Evolutionary conservation across 2,113 vertebrate species (phyloP).

Genomic region (Paracanthobrama guichenoti): DNA sequence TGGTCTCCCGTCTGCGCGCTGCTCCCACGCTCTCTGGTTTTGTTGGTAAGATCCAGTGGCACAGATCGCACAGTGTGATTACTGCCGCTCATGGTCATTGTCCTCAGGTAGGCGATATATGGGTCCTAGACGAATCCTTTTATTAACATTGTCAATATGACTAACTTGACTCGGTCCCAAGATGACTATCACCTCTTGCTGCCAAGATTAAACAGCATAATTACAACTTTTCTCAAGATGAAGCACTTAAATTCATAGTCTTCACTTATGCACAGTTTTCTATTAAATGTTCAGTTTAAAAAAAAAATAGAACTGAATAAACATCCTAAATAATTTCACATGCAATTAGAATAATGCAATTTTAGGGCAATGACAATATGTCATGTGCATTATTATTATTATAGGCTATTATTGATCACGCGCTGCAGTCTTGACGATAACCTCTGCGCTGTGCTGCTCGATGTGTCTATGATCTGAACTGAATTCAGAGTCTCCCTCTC

Average conservation of each 20-base stretch:
- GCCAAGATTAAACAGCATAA: not conserved
- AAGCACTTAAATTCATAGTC: not conserved
- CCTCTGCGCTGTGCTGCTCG: not conserved
- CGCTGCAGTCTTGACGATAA: conserved; percentile 4
- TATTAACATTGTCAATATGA: conserved; percentile 36
- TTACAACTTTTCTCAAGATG: not conserved
- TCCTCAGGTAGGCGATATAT: conserved; percentile 60
- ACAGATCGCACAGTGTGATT: conserved; percentile 62
- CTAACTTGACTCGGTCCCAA: not conserved
- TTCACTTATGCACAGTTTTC: not conserved
- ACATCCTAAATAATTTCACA: not conserved
- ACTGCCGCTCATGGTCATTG: conserved; percentile 72
- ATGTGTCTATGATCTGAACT: not conserved
- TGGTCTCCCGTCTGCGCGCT: conserved; percentile 45
- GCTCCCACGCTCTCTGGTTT: conserved; percentile 51
- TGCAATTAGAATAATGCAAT: conserved; percentile 1
- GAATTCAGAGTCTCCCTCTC: conserved; percentile 25
- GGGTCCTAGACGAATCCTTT: conserved; percentile 13
- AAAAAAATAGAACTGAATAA: not conserved
- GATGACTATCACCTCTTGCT: not conserved
- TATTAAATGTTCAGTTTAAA: not conserved
- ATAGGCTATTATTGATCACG: not conserved
- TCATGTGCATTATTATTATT: conserved; percentile 8
- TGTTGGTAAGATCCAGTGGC: conserved; percentile 76
- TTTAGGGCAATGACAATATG: conserved; percentile 21